Percentiles rank a stretch among this genome's conserved stretches.
Conservation (phyloP, 2,797 vertebrate genomes). For the Siniperca undulata region DNA sequence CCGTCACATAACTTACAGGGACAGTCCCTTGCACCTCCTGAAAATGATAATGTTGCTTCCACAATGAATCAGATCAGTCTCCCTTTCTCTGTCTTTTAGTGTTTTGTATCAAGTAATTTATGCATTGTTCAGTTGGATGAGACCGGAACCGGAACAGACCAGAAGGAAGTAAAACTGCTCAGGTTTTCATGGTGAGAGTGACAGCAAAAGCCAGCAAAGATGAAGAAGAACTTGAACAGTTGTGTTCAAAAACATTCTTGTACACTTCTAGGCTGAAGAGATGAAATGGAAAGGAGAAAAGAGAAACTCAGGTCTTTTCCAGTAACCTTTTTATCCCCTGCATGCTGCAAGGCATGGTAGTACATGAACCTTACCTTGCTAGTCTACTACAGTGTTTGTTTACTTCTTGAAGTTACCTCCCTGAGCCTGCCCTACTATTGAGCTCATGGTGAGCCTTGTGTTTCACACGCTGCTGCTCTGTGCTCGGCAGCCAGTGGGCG, state of each 20-base stretch:
- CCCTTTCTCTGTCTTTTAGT: slow-evolving; percentile 6
- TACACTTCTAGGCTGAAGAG: not conserved
- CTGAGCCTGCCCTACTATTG: slow-evolving; percentile 55
- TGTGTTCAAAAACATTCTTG: not conserved
- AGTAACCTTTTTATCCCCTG: slow-evolving; percentile 11
- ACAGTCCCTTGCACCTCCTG: slow-evolving; percentile 60
- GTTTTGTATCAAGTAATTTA: slow-evolving; percentile 46
- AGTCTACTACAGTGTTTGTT: slow-evolving; percentile 73
- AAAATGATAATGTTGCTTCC: slow-evolving; percentile 38
- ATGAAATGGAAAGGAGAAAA: slow-evolving; percentile 22
- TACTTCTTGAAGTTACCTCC: slow-evolving; percentile 71
- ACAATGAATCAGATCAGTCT: slow-evolving; percentile 58
- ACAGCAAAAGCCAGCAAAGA: slow-evolving; percentile 18
- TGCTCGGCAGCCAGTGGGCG: slow-evolving; percentile 68
- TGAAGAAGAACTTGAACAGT: slow-evolving; percentile 16
- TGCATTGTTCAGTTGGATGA: slow-evolving; percentile 39
- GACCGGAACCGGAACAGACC: no score
- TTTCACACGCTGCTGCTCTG: slow-evolving; percentile 67
- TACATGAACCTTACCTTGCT: slow-evolving; percentile 35
- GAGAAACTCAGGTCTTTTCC: not conserved
- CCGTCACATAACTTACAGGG: slow-evolving; percentile 56
- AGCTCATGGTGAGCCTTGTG: slow-evolving; percentile 68
- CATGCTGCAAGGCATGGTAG: slow-evolving; percentile 17
- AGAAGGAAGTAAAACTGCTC: slow-evolving; percentile 25
- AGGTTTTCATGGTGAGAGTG: slow-evolving; percentile 6